Conservation (phyloP, 2,797 vertebrate genomes). For the Anisognathus igniventris region DNA sequence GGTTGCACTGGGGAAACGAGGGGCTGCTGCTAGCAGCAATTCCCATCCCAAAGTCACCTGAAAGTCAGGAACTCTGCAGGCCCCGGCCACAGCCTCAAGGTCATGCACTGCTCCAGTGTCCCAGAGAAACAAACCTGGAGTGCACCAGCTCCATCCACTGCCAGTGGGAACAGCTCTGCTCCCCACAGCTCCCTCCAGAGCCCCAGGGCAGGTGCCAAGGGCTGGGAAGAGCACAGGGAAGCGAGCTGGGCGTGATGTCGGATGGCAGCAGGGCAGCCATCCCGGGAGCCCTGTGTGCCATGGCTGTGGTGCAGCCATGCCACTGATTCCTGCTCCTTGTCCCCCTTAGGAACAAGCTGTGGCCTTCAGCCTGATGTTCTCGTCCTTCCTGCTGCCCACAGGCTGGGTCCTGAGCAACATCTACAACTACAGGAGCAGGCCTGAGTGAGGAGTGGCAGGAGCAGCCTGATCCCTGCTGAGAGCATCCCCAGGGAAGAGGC, state of each 20-base stretch:
- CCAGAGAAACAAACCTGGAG: not conserved
- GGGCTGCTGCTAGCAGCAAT: not conserved
- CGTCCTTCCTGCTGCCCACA: not conserved
- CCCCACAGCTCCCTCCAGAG: not conserved
- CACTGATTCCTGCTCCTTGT: accelerated
- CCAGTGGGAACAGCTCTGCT: not conserved
- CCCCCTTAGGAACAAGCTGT: not conserved
- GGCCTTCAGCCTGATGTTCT: accelerated
- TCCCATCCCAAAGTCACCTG: slow-evolving; percentile 2
- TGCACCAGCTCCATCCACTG: accelerated
- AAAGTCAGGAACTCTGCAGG: not conserved
- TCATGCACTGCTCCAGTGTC: not conserved
- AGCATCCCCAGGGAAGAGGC: not conserved
- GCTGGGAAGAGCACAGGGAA: not conserved
- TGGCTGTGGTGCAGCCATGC: accelerated
- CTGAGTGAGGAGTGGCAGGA: not conserved
- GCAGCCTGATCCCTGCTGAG: accelerated
- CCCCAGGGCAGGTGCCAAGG: accelerated
- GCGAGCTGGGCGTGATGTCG: accelerated
- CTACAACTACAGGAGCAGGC: not conserved
- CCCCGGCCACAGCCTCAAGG: not conserved
- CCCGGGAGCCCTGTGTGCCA: accelerated
- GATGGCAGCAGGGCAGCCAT: accelerated
- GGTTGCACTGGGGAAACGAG: not conserved
- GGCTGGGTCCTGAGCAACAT: slow-evolving; percentile 34